phyloP scores from a whole-genome alignment of 2,888 invertebrate species.

The Acheta domesticus region DNA sequence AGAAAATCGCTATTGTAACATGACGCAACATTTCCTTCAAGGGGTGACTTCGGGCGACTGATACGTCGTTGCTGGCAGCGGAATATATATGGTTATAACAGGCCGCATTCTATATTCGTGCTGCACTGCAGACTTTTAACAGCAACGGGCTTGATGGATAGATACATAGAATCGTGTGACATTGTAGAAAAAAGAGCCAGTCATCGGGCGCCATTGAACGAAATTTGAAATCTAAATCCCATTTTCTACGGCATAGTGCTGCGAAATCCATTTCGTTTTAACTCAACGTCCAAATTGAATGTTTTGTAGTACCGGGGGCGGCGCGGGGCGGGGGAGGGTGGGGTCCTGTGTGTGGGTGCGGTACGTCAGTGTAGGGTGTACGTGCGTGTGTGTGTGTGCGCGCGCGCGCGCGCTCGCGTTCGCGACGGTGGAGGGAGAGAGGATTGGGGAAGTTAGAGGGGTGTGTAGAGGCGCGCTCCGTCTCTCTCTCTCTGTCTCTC shows the following conservation, averaged over 20 bases:
- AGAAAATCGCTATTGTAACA: too few relatives aligned
- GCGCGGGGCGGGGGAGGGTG: conserved; percentile 37
- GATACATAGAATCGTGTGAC: conserved; percentile 10
- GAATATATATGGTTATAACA: not conserved
- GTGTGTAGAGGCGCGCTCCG: conserved; percentile 42
- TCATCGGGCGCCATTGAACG: conserved; percentile 37
- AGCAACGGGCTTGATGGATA: not conserved
- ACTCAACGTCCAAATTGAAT: conserved; percentile 60
- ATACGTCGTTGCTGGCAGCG: too few relatives aligned
- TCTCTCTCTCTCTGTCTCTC: conserved; percentile 39
- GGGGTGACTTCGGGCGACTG: too few relatives aligned
- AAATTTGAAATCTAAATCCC: conserved; percentile 47
- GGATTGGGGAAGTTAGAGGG: conserved; percentile 29
- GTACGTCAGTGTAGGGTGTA: conserved; percentile 37
- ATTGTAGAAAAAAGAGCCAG: conserved; percentile 18
- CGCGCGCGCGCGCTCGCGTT: conserved; percentile 30
- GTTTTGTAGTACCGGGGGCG: conserved; percentile 53
- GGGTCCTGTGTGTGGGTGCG: conserved; percentile 21
- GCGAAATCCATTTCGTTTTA: conserved; percentile 59
- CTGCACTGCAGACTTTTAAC: conserved; percentile 12
- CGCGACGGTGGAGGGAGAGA: conserved; percentile 38
- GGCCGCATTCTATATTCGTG: conserved; percentile 27
- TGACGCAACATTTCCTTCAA: too few relatives aligned
- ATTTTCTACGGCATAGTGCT: conserved; percentile 49
- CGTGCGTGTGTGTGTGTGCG: conserved; percentile 30